These are phyloP conservation scores for Aproaerema taeniolella DNA, from an alignment of 2,888 invertebrate species.

Conservation along the genomic window DNA sequence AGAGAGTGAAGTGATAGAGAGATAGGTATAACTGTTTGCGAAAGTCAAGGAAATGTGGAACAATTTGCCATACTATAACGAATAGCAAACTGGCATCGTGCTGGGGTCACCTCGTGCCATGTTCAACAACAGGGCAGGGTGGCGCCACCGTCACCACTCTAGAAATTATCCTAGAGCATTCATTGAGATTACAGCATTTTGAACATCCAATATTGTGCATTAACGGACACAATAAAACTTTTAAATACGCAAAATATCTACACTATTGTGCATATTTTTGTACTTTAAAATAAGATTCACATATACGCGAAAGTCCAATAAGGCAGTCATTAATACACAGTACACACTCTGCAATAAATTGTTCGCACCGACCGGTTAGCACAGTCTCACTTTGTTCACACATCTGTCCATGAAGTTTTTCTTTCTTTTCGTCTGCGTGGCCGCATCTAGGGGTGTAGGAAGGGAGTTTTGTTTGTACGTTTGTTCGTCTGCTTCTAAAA, in stretches of 20 bases:
- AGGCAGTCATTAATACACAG: constrained; percentile 48
- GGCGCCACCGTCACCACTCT: constrained; percentile 28
- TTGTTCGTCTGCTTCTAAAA: constrained; percentile 73
- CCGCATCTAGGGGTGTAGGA: constrained; percentile 75
- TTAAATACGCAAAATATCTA: constrained; percentile 64
- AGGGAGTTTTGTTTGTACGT: constrained; percentile 75
- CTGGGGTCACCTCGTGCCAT: constrained; percentile 54
- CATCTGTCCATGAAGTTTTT: constrained; percentile 91
- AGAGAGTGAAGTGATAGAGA: constrained; percentile 70
- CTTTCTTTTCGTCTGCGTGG: constrained; percentile 80
- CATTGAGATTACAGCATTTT: constrained; percentile 67
- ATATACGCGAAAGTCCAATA: constrained; percentile 64
- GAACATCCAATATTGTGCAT: constrained; percentile 26
- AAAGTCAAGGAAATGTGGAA: constrained; percentile 46
- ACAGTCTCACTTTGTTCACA: constrained; percentile 88
- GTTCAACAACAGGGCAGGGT: constrained; percentile 67
- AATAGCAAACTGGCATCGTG: constrained; percentile 56
- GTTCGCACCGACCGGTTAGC: constrained; percentile 67
- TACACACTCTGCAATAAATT: constrained; percentile 61
- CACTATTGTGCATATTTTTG: constrained; percentile 70
- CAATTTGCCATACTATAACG: constrained; percentile 68
- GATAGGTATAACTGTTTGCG: constrained; percentile 41
- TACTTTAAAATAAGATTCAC: constrained; percentile 70
- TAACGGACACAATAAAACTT: constrained; percentile 32
- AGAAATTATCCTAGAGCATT: constrained; percentile 53